Conservation (phyloP, 1,140 invertebrate species). For the Musca vetustissima region DNA sequence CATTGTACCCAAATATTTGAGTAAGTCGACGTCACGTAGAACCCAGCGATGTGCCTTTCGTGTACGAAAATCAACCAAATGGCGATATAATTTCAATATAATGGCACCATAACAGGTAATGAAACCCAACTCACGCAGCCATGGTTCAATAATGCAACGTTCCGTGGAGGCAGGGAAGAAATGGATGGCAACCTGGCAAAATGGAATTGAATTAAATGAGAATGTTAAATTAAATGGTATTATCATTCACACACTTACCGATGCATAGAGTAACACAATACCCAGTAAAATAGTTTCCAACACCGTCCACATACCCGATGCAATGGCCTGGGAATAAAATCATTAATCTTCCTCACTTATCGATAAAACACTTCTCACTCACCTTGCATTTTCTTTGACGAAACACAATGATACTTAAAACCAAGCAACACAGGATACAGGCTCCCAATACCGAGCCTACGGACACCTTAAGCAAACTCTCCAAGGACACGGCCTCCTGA, state of each 20-base stretch:
- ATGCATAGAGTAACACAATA: slow-evolving; percentile 80
- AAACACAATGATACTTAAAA: slow-evolving; percentile 72
- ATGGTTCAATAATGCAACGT: slow-evolving; percentile 80
- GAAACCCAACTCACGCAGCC: slow-evolving; percentile 88
- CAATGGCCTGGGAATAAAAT: slow-evolving; percentile 70
- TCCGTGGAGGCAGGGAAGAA: slow-evolving; percentile 75
- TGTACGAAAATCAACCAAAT: slow-evolving; percentile 76
- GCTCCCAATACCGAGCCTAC: slow-evolving; percentile 71
- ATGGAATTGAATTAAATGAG: background rate
- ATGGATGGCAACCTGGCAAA: slow-evolving; percentile 74
- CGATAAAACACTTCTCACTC: no score
- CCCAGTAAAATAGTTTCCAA: slow-evolving; percentile 84
- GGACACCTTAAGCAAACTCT: slow-evolving; percentile 65
- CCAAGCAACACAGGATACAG: slow-evolving; percentile 71
- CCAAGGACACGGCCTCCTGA: slow-evolving; percentile 51
- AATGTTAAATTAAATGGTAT: no score
- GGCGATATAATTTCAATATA: slow-evolving; percentile 86
- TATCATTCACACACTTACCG: slow-evolving; percentile 79
- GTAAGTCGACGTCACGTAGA: slow-evolving; percentile 79
- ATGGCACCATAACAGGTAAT: slow-evolving; percentile 88
- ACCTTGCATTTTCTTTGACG: slow-evolving; percentile 78
- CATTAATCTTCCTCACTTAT: background rate
- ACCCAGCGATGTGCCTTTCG: slow-evolving; percentile 88
- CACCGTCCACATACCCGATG: slow-evolving; percentile 84
- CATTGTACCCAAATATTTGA: slow-evolving; percentile 75